A percentile compares a stretch with the other conserved stretches of the same genome.
These are phyloP conservation scores for Noctua pronuba DNA, from an alignment of 2,888 invertebrate species.

Conservation along the genomic window DNA sequence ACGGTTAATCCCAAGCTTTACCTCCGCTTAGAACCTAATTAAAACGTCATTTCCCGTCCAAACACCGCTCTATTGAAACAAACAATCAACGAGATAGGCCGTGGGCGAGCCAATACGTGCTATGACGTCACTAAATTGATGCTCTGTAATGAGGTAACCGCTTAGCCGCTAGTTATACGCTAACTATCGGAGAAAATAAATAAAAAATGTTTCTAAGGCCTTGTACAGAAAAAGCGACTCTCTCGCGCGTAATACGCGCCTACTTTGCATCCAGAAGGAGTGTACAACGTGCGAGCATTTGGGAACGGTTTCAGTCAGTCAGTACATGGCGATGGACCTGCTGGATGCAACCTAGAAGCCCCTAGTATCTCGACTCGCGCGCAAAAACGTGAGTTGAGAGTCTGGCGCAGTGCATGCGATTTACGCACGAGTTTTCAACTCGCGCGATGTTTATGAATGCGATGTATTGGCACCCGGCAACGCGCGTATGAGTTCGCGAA, in stretches of 20 bases:
- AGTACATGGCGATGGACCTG: too few species aligned
- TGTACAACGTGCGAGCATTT: background rate
- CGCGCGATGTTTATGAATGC: background rate
- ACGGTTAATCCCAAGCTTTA: slow-evolving; percentile 8
- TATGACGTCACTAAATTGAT: slow-evolving; percentile 13
- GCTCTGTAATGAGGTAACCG: slow-evolving; percentile 25
- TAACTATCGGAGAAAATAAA: background rate
- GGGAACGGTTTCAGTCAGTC: background rate
- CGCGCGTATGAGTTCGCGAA: background rate
- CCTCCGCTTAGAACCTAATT: slow-evolving; percentile 23
- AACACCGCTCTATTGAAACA: slow-evolving; percentile 21
- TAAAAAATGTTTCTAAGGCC: background rate
- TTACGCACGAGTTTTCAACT: background rate
- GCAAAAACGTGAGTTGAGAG: background rate
- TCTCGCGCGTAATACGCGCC: background rate
- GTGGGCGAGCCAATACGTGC: slow-evolving; percentile 5
- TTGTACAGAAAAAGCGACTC: background rate
- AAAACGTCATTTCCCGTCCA: slow-evolving; percentile 25
- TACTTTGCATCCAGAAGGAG: background rate
- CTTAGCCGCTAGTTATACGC: background rate
- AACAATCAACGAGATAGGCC: slow-evolving; percentile 20
- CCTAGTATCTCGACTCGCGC: too few species aligned
- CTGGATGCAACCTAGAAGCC: background rate
- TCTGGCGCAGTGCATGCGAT: background rate
- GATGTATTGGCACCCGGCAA: background rate